phyloP scores from a whole-genome alignment of 2,888 invertebrate genomes.

The Carabus problematicus region DNA sequence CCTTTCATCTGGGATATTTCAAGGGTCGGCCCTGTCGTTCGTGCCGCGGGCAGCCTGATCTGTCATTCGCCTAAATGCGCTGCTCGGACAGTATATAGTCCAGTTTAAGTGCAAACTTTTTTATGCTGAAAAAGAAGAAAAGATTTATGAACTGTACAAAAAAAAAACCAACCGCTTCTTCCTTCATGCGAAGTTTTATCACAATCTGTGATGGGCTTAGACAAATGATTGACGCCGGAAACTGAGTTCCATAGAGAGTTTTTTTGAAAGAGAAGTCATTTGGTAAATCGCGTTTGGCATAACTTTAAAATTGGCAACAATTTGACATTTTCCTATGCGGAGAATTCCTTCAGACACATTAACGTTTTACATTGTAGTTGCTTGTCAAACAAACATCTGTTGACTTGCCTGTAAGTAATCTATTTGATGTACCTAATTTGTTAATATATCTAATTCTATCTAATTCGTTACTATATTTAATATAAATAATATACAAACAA shows the following conservation, averaged over 20 bases:
- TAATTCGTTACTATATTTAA: too few species aligned
- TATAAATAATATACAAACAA: too few species aligned
- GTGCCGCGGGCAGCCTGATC: conserved; percentile 19
- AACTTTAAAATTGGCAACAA: too few species aligned
- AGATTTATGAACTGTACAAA: conserved; percentile 35
- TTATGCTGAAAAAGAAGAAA: conserved; percentile 20
- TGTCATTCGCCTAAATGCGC: conserved; percentile 37
- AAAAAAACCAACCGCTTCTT: conserved; percentile 31
- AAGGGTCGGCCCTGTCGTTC: too few species aligned
- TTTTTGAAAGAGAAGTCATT: conserved; percentile 18
- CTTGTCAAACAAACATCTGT: too few species aligned
- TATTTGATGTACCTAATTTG: too few species aligned
- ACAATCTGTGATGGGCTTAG: conserved; percentile 1
- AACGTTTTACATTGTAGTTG: too few species aligned
- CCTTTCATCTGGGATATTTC: conserved; percentile 2
- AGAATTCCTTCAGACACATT: too few species aligned
- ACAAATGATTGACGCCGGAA: conserved; percentile 33
- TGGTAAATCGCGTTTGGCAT: too few species aligned
- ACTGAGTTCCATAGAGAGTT: conserved; percentile 33
- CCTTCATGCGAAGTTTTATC: conserved; percentile 7
- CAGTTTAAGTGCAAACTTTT: conserved; percentile 37
- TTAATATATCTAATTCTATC: too few species aligned
- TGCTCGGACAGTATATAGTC: conserved; percentile 11
- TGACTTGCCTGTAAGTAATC: too few species aligned
- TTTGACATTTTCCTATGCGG: too few species aligned